phyloP scores from a whole-genome alignment of 2,888 invertebrate species.

The Zygothrica quintamaculata region DNA sequence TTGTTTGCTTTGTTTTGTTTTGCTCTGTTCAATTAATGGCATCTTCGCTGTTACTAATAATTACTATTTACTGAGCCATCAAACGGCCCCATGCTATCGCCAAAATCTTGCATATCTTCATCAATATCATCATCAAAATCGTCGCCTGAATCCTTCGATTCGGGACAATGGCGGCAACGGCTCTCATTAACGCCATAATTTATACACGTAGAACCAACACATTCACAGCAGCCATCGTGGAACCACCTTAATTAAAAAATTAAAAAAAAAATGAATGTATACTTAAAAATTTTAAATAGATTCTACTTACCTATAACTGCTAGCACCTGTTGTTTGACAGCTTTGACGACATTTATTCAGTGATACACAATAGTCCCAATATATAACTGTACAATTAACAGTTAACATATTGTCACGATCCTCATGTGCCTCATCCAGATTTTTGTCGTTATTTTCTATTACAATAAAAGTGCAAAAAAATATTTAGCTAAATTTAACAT shows the following conservation, averaged over 20 bases:
- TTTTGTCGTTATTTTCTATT: constrained; percentile 89
- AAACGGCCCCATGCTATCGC: constrained; percentile 86
- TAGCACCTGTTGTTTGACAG: constrained; percentile 86
- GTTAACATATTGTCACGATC: constrained; percentile 86
- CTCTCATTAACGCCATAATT: constrained; percentile 96
- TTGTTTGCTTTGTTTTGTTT: constrained; percentile 6
- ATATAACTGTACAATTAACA: constrained; percentile 96
- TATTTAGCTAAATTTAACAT: no score
- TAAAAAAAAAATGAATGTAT: not conserved
- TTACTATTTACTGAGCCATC: constrained; percentile 83
- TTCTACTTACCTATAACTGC: constrained; percentile 81
- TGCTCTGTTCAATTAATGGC: constrained; percentile 58
- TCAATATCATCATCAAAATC: constrained; percentile 82
- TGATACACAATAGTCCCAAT: constrained; percentile 94
- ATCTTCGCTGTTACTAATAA: constrained; percentile 68
- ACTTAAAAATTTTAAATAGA: no score
- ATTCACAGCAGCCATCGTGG: constrained; percentile 97
- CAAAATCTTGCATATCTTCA: constrained; percentile 86
- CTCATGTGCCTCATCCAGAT: constrained; percentile 85
- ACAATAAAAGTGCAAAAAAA: constrained; percentile 5
- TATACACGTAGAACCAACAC: constrained; percentile 94
- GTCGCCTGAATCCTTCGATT: constrained; percentile 87
- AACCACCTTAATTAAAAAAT: constrained; percentile 88
- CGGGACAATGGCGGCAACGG: constrained; percentile 88
- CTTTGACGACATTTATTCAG: constrained; percentile 93